Conservation (phyloP, 2,113 vertebrate genomes). For the western clawed frog (Xenopus tropicalis) region UCB_Xtro_10.0 CM004445.2:9942501-9943000, state of each 20-base stretch:
- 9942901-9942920: conserved; percentile 83
- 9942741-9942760: too few relatives aligned
- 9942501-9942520: too few relatives aligned
- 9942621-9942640: conserved; percentile 93
- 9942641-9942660: conserved; percentile 93
- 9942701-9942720: too few relatives aligned
- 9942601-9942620: conserved; percentile 89
- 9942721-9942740: too few relatives aligned
- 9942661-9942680: conserved; percentile 47
- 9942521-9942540: conserved; percentile 68
- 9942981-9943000: conserved; percentile 66
- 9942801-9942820: conserved; percentile 77
- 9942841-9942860: conserved; percentile 91
- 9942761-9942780: too few relatives aligned
- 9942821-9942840: conserved; percentile 92
- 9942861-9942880: conserved; percentile 88
- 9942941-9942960: conserved; percentile 97
- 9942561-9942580: conserved; percentile 96
- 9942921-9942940: conserved; percentile 91
- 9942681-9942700: too few relatives aligned
- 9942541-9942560: conserved; percentile 93
- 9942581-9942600: conserved; percentile 97
- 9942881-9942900: conserved; percentile 91
- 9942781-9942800: not conserved
- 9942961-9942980: conserved; percentile 91